phyloP scores from a whole-genome alignment of 2,113 vertebrate species.

The Gallinago jamesoni region DNA sequence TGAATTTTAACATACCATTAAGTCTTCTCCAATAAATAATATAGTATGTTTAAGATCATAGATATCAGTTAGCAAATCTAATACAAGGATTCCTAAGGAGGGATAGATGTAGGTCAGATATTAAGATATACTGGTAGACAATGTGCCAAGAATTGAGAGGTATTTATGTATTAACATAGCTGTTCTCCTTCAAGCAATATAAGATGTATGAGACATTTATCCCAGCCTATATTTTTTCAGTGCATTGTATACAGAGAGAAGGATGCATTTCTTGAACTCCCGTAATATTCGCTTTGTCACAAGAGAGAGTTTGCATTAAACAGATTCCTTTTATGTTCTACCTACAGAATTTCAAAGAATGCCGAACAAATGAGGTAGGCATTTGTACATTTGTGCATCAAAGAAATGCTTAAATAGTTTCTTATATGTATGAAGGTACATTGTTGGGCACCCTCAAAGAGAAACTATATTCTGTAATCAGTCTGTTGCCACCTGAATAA shows the following conservation, averaged over 20 bases:
- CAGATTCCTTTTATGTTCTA: conserved; percentile 46
- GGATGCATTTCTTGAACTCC: background rate
- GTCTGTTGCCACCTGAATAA: conserved; percentile 16
- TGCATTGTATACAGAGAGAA: background rate
- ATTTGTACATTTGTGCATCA: conserved; percentile 47
- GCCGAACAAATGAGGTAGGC: conserved; percentile 34
- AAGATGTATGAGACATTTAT: background rate
- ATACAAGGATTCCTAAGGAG: background rate
- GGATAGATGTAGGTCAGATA: background rate
- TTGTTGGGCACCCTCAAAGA: conserved; percentile 36
- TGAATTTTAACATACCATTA: conserved; percentile 8
- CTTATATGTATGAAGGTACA: conserved; percentile 12
- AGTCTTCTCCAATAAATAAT: background rate
- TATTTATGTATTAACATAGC: conserved; percentile 14
- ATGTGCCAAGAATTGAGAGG: background rate
- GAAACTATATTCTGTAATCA: conserved; percentile 14
- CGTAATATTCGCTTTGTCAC: conserved; percentile 9
- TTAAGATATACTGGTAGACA: background rate
- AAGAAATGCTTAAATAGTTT: conserved; percentile 33
- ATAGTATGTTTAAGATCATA: background rate
- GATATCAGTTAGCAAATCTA: background rate
- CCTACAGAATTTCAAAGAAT: conserved; percentile 54
- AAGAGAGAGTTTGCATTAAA: conserved; percentile 31
- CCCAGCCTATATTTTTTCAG: background rate
- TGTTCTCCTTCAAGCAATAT: background rate